Conservation (phyloP, 2,888 invertebrate species). For the Agrotis segetum region DNA sequence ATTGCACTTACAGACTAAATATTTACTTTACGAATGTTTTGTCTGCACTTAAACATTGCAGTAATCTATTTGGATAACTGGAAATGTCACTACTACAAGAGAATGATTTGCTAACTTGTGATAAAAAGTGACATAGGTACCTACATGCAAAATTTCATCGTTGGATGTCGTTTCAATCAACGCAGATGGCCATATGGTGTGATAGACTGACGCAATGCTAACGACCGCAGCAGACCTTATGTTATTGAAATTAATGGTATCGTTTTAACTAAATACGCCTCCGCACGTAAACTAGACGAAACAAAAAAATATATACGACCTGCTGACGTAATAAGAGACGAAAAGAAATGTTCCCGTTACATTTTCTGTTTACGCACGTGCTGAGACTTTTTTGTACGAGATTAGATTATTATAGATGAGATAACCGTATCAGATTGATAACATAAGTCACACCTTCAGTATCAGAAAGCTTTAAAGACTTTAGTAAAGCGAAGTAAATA, state of each 20-base stretch:
- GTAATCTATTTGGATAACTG: slow-evolving; percentile 55
- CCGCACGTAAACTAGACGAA: slow-evolving; percentile 28
- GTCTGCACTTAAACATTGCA: slow-evolving; percentile 39
- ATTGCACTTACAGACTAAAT: slow-evolving; percentile 53
- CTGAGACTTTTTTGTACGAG: slow-evolving; percentile 12
- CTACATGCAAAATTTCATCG: slow-evolving; percentile 56
- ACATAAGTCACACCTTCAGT: slow-evolving; percentile 6
- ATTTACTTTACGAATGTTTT: slow-evolving; percentile 57
- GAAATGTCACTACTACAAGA: slow-evolving; percentile 31
- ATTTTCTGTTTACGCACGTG: slow-evolving; percentile 18
- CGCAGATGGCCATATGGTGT: slow-evolving; percentile 69
- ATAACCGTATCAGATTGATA: slow-evolving; percentile 11
- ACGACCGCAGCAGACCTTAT: slow-evolving; percentile 67
- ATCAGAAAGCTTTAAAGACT: background rate
- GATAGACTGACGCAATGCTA: slow-evolving; percentile 72
- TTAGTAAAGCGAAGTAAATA: background rate
- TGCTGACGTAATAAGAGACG: slow-evolving; percentile 42
- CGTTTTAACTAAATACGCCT: slow-evolving; percentile 58
- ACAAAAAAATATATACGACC: slow-evolving; percentile 32
- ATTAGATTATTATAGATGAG: slow-evolving; percentile 35
- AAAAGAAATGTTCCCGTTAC: slow-evolving; percentile 47
- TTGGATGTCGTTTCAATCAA: slow-evolving; percentile 57
- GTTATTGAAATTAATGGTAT: slow-evolving; percentile 65
- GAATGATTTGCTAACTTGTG: slow-evolving; percentile 22
- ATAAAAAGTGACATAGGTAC: slow-evolving; percentile 26